A percentile compares a stretch with the other conserved stretches of the same genome.
These are phyloP conservation scores for Drosophila tristis DNA, from an alignment of 1,140 invertebrate species.

Conservation along the genomic window DNA sequence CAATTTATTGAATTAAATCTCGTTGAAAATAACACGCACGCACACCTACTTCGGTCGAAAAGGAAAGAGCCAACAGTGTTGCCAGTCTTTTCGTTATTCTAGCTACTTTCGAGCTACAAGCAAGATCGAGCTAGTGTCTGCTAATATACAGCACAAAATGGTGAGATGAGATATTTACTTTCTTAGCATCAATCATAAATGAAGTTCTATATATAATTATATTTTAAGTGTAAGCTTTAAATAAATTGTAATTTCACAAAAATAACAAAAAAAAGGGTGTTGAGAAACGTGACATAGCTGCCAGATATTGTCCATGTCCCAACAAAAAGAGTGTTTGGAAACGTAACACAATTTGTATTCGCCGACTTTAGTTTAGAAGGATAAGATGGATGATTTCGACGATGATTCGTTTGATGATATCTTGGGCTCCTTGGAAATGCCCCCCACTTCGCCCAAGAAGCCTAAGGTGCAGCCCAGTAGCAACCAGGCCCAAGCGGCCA, in stretches of 20 bases:
- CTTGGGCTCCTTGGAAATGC: slow-evolving; percentile 72
- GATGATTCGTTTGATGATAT: slow-evolving; percentile 77
- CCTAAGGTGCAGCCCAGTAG: slow-evolving; percentile 22
- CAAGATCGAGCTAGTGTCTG: not conserved
- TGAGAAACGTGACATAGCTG: too few species aligned
- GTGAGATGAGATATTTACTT: too few species aligned
- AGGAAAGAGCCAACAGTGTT: slow-evolving; percentile 63
- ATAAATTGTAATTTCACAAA: too few species aligned
- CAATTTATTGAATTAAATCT: slow-evolving; percentile 38
- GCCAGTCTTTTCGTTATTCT: slow-evolving; percentile 10
- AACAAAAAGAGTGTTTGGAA: too few species aligned
- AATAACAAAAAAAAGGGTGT: too few species aligned
- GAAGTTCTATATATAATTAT: too few species aligned
- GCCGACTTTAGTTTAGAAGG: too few species aligned
- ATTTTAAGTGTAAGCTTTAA: too few species aligned
- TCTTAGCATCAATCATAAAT: too few species aligned
- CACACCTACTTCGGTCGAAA: slow-evolving; percentile 67
- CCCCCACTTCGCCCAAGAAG: slow-evolving; percentile 53
- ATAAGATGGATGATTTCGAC: slow-evolving; percentile 60
- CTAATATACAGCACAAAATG: not conserved
- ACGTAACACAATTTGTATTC: too few species aligned
- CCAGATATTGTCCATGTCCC: too few species aligned
- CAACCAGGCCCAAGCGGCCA: not conserved
- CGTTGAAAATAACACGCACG: slow-evolving; percentile 68
- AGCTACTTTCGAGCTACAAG: not conserved